A percentile compares a stretch with the other conserved stretches of the same genome.
Conservation (phyloP, 2,888 invertebrate species). For the Cosmopolites sordidus region DNA sequence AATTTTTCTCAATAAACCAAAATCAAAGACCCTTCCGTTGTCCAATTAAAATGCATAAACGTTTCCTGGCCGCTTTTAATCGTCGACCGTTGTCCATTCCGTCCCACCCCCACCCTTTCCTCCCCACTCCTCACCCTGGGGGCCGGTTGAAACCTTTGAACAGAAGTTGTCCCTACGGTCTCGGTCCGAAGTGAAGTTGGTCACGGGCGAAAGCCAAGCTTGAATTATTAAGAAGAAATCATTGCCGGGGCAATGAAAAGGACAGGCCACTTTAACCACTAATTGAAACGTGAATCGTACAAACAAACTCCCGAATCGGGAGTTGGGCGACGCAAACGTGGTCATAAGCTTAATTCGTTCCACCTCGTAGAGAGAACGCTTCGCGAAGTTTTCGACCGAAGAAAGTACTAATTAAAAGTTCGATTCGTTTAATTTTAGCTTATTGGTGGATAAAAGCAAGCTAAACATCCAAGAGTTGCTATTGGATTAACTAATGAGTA, state of each 20-base stretch:
- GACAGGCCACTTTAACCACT: slow-evolving; percentile 37
- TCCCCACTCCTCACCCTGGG: not conserved
- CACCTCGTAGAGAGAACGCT: not conserved
- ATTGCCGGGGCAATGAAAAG: slow-evolving; percentile 33
- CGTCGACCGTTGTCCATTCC: slow-evolving; percentile 39
- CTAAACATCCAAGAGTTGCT: too few species aligned
- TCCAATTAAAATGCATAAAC: slow-evolving; percentile 44
- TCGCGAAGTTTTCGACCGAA: not conserved
- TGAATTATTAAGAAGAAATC: slow-evolving; percentile 44
- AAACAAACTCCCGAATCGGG: slow-evolving; percentile 29
- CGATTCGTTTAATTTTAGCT: too few species aligned
- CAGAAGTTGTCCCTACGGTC: slow-evolving; percentile 31
- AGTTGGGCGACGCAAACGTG: slow-evolving; percentile 18
- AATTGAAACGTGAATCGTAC: slow-evolving; percentile 37
- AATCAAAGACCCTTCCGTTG: slow-evolving; percentile 34
- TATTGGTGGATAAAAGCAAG: too few species aligned
- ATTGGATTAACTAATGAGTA: too few species aligned
- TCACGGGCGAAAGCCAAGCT: slow-evolving; percentile 36
- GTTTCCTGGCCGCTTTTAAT: slow-evolving; percentile 40
- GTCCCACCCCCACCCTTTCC: slow-evolving; percentile 23
- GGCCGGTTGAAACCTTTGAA: slow-evolving; percentile 36
- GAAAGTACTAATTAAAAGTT: too few species aligned
- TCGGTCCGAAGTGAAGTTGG: slow-evolving; percentile 29
- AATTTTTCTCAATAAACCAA: slow-evolving; percentile 25
- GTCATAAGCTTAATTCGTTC: slow-evolving; percentile 27